Conservation (phyloP, 2,888 invertebrate genomes). For the Linnaemya tessellans region DNA sequence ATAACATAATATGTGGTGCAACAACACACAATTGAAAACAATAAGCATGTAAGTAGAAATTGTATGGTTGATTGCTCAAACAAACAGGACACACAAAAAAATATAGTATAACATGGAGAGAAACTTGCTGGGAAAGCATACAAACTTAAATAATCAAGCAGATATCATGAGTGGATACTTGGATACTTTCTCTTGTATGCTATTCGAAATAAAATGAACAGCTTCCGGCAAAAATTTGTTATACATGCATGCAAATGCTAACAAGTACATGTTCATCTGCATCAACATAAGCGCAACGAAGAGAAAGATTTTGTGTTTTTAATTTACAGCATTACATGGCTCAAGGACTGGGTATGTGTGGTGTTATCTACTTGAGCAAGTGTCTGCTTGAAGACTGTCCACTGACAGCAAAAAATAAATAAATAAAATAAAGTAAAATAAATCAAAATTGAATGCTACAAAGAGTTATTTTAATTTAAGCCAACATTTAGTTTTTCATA, state of each 20-base stretch:
- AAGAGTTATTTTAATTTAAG: not conserved
- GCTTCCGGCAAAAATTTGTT: conserved; percentile 55
- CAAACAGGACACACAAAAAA: conserved; percentile 9
- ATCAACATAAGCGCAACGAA: conserved; percentile 23
- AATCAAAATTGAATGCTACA: not conserved
- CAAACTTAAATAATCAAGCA: not conserved
- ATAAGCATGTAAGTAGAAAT: conserved; percentile 25
- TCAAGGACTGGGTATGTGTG: not conserved
- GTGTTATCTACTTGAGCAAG: not conserved
- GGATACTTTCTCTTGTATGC: conserved; percentile 14
- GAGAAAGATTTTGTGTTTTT: conserved; percentile 42
- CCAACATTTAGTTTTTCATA: not conserved
- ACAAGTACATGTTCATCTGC: not conserved
- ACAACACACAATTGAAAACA: conserved; percentile 22
- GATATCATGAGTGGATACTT: conserved; percentile 1
- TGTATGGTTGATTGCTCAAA: conserved; percentile 54
- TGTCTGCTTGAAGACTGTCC: not conserved
- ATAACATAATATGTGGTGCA: not conserved
- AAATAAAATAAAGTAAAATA: not conserved
- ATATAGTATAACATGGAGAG: conserved; percentile 1
- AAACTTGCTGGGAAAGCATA: not conserved
- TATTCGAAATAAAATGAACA: conserved; percentile 43
- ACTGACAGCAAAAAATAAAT: not conserved
- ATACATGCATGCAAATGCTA: conserved; percentile 4
- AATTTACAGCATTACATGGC: conserved; percentile 28